Percentiles rank a stretch among this genome's conserved stretches.
These are phyloP conservation scores for Eutrigla gurnardus DNA, from an alignment of 2,797 vertebrate species.

Conservation along the genomic window DNA sequence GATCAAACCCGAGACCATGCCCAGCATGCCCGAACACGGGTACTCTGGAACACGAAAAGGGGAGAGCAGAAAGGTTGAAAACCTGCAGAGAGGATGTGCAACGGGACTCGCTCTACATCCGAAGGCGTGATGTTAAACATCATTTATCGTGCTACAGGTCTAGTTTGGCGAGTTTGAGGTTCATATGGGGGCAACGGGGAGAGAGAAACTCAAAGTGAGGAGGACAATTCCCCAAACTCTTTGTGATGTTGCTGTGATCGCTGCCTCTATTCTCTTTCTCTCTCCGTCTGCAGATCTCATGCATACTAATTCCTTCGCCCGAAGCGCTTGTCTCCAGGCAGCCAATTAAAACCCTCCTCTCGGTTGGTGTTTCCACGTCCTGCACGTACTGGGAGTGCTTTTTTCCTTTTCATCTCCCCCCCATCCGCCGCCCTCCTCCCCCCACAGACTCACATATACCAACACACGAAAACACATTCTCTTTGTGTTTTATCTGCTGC, in stretches of 20 bases:
- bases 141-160: slow-evolving; percentile 11
- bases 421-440: slow-evolving; percentile 34
- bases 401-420: slow-evolving; percentile 70
- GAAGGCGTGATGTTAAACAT: slow-evolving; percentile 34
- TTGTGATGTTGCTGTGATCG: slow-evolving; percentile 70
- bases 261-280: slow-evolving; percentile 48
- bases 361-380: slow-evolving; percentile 72
- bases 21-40: slow-evolving; percentile 97
- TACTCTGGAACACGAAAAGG: slow-evolving; percentile 86
- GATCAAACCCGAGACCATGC: slow-evolving; percentile 97
- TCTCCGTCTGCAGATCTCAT: slow-evolving; percentile 68
- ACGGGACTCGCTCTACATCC: slow-evolving; percentile 29
- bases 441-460: slow-evolving; percentile 44
- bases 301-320: slow-evolving; percentile 82
- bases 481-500: slow-evolving; percentile 67
- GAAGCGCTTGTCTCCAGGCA: slow-evolving; percentile 83
- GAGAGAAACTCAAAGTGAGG: slow-evolving; percentile 59
- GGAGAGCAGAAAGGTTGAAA: slow-evolving; percentile 34
- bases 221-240: slow-evolving; percentile 55
- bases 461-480: slow-evolving; percentile 50
- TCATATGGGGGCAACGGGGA: slow-evolving; percentile 30
- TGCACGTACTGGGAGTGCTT: slow-evolving; percentile 66
- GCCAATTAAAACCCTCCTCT: slow-evolving; percentile 84
- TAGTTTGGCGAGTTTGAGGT: slow-evolving; percentile 30
- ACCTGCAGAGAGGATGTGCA: slow-evolving; percentile 10